phyloP scores from a whole-genome alignment of 2,113 vertebrate species.

The Pavo muticus region DNA sequence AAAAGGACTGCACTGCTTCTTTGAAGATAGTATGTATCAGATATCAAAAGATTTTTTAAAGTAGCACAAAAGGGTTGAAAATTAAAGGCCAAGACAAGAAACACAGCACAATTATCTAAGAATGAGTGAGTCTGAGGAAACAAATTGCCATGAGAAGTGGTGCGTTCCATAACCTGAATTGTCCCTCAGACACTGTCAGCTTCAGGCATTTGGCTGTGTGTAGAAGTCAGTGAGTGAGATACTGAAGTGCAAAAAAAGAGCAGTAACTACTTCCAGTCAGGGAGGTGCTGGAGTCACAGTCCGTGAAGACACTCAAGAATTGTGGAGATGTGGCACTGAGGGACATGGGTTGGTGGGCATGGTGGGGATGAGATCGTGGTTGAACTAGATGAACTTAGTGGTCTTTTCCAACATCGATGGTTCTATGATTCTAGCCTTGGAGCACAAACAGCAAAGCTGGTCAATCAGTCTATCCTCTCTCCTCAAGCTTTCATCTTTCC shows the following conservation, averaged over 20 bases:
- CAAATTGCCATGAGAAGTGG: neutral
- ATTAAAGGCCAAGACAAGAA: constrained; percentile 7
- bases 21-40: neutral
- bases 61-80: neutral
- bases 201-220: accelerated
- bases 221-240: neutral
- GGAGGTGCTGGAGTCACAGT: too few species aligned
- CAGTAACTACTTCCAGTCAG: neutral
- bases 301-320: too few species aligned
- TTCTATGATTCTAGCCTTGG: neutral
- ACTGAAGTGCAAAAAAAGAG: neutral
- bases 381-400: too few species aligned
- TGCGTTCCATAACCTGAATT: neutral
- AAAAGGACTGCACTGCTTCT: neutral
- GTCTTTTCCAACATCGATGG: too few species aligned
- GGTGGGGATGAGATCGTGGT: too few species aligned
- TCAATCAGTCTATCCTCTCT: neutral
- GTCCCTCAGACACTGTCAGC: neutral
- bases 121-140: neutral
- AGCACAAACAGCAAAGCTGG: neutral
- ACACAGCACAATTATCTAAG: neutral
- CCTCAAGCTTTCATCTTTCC: neutral
- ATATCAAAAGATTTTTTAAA: constrained; percentile 23
- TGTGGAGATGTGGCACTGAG: too few species aligned
- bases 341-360: too few species aligned